phyloP scores from a whole-genome alignment of 2,113 vertebrate species.

The Varanus komodoensis region DNA sequence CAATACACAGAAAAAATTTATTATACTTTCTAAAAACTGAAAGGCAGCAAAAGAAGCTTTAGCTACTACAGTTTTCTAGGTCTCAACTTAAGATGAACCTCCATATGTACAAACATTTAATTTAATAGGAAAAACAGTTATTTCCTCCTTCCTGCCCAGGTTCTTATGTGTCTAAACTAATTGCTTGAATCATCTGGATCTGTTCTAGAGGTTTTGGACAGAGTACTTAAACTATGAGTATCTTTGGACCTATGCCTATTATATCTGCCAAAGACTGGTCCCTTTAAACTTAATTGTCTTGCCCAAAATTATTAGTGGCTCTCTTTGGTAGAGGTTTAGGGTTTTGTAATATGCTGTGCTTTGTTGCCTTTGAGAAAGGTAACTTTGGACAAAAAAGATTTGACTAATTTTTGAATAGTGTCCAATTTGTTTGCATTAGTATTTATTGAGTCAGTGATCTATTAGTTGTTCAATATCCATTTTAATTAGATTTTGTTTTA shows the following conservation, averaged over 20 bases:
- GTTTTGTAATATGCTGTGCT: background rate
- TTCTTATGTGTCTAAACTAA: background rate
- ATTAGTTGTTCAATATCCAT: background rate
- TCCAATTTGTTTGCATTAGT: background rate
- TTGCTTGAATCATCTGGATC: background rate
- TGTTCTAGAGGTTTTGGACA: too few relatives aligned
- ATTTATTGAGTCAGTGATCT: background rate
- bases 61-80: background rate
- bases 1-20: background rate
- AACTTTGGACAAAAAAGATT: background rate
- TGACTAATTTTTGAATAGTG: background rate
- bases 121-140: background rate
- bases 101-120: background rate
- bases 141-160: background rate
- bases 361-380: background rate
- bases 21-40: background rate
- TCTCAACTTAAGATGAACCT: background rate
- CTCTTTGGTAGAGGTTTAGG: background rate
- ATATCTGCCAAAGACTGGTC: background rate
- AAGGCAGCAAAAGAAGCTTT: background rate
- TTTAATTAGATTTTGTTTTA: background rate
- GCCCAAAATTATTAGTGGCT: background rate
- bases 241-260: background rate
- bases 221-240: background rate
- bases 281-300: background rate